Base-by-base conservation (phyloP, 2,113 vertebrate species). In the Procapra przewalskii region DNA sequence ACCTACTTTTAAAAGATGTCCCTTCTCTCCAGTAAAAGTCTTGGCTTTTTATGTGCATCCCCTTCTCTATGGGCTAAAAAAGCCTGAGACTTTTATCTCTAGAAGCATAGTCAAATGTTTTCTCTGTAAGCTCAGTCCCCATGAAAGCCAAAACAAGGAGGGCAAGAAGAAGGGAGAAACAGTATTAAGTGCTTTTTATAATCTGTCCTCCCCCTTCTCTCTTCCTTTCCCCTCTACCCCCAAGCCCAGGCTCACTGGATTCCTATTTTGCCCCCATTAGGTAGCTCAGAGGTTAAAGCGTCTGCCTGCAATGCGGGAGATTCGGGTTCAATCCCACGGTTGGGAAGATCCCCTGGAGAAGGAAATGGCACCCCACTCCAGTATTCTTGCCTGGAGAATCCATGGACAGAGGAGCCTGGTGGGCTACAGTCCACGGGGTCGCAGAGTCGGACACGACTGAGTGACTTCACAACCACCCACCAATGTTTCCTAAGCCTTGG, bases 141-240 rank as follows among this genome's bases (percentile, higher is more conserved):
- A 52, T 94, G 84, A 90, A 92, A 92, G 21, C 19, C 57, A 81
- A 87, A 67, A 62, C 31, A 86, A 90, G 81, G 25, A 45, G 4
- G 80, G n/a, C 21, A 90, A 60, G 79, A 27, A 82, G 17, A 27
- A 77, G 14, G 87, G 71, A 33, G 1, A 52, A 21, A 88, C 59
- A 86, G 23, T 36, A 75, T 14, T 1, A 88, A 40, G 25, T 21
- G 7, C 10, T 11, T 67, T 33, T 71, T 36, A 36, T 0, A 77
- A 12, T 12, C 17, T n/a, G 7, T 33, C 0, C 9, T 62, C 29
- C 60, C 48, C 15, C 6, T 29, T 43, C 4, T 19, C 0, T 48
- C 19, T 40, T 8, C 6, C 7, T 67, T 21, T 7, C 2, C 1
- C 14, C 4, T 3, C 13, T 1, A 60, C 25, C 11, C 31, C 54